phyloP scores from a whole-genome alignment of 1,140 invertebrate genomes.

The Planococcus citri region DNA sequence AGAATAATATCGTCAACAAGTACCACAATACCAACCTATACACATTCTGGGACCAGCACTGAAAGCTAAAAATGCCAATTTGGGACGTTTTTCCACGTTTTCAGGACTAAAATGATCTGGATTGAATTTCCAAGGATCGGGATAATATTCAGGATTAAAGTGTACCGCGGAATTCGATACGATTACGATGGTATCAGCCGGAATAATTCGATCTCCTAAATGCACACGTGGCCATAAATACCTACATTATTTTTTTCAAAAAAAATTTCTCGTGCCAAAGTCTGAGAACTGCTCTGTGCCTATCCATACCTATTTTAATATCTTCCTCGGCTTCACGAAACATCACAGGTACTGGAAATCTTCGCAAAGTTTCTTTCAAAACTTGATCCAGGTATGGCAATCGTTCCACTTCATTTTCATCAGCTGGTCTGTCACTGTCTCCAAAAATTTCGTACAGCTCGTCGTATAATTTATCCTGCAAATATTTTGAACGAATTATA shows the following conservation, averaged over 20 bases:
- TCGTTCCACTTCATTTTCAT: conserved; percentile 40
- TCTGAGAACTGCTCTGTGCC: too few relatives aligned
- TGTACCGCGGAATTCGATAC: conserved; percentile 36
- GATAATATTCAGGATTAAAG: conserved; percentile 8
- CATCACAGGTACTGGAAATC: conserved; percentile 47
- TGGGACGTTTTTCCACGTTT: conserved; percentile 59
- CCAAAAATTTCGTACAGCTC: conserved; percentile 36
- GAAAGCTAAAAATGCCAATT: conserved; percentile 51
- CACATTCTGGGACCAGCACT: conserved; percentile 71
- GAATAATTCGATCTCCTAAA: too few relatives aligned
- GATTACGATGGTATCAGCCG: too few relatives aligned
- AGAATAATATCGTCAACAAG: too few relatives aligned
- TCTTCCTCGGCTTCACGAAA: conserved; percentile 37
- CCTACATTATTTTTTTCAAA: too few relatives aligned
- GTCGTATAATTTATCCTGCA: conserved; percentile 25
- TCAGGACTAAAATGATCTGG: conserved; percentile 86
- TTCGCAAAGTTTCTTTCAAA: conserved; percentile 44
- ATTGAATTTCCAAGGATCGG: conserved; percentile 68
- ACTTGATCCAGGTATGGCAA: conserved; percentile 46
- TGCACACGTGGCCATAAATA: too few relatives aligned
- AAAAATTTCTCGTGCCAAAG: too few relatives aligned
- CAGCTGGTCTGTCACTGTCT: conserved; percentile 31
- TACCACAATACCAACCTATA: conserved; percentile 46
- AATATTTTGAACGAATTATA: too few relatives aligned
- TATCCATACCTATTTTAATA: conserved; percentile 30